A percentile compares a stretch with the other conserved stretches of the same genome.
These are phyloP conservation scores for Drosophila macrospina DNA, from an alignment of 2,888 invertebrate species.

Conservation along the genomic window DNA sequence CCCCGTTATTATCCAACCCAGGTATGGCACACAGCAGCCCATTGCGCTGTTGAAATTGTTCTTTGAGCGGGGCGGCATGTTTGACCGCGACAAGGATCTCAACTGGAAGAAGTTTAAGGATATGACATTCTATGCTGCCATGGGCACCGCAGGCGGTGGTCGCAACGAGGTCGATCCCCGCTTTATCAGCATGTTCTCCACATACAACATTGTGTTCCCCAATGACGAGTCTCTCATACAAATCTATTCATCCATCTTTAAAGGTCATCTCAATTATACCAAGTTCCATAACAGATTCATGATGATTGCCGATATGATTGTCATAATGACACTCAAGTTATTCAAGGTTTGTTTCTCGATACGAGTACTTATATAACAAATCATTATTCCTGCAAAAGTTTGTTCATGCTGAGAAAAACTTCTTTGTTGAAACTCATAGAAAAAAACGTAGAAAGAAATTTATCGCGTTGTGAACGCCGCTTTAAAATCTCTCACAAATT, in stretches of 20 bases:
- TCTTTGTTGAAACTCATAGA: constrained; percentile 19
- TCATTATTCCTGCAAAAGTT: constrained; percentile 1
- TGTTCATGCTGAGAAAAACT: not conserved
- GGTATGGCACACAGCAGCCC: constrained; percentile 96
- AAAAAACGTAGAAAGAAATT: constrained; percentile 44
- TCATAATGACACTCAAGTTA: constrained; percentile 92
- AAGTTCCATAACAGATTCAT: constrained; percentile 89
- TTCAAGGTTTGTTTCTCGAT: constrained; percentile 88
- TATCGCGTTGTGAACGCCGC: constrained; percentile 53
- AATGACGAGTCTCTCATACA: constrained; percentile 91
- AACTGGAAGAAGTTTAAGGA: constrained; percentile 96
- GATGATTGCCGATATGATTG: constrained; percentile 88
- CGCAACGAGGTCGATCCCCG: constrained; percentile 95
- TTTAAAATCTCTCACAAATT: constrained; percentile 78
- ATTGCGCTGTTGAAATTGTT: constrained; percentile 95
- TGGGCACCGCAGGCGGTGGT: constrained; percentile 95
- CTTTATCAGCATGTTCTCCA: constrained; percentile 95
- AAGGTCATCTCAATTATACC: constrained; percentile 89
- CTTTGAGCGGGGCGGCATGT: constrained; percentile 95
- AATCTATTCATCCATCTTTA: constrained; percentile 93
- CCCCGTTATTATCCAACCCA: constrained; percentile 41
- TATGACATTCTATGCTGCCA: constrained; percentile 91
- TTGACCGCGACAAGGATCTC: constrained; percentile 94
- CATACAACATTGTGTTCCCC: constrained; percentile 94
- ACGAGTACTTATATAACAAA: constrained; percentile 3